Conservation (phyloP, 2,797 vertebrate genomes). For the Lates japonicus region DNA sequence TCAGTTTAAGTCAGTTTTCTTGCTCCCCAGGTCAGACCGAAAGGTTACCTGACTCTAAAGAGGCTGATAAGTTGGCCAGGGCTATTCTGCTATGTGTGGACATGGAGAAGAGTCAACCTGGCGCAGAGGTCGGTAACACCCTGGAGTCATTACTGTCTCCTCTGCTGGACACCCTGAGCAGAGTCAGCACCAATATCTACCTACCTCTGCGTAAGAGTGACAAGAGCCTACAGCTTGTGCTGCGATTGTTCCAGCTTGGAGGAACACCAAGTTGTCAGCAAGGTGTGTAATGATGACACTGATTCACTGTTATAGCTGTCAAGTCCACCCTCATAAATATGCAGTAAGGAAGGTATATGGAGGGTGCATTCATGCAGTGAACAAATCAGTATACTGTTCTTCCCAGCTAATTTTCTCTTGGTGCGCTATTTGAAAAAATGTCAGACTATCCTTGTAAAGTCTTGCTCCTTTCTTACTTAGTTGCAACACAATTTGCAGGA, state of each 20-base stretch:
- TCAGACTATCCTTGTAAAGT: not conserved
- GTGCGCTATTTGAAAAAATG: not conserved
- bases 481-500: no score
- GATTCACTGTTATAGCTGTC: conserved; percentile 5
- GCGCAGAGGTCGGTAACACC: conserved; percentile 67
- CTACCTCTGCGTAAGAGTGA: conserved; percentile 91
- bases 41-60: conserved; percentile 86
- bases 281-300: conserved; percentile 64
- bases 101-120: conserved; percentile 82
- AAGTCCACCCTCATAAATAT: not conserved
- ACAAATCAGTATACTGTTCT: not conserved
- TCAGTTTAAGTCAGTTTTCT: not conserved
- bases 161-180: conserved; percentile 90
- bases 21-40: conserved; percentile 74
- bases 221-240: conserved; percentile 92
- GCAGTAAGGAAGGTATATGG: not conserved
- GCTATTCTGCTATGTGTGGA: conserved; percentile 91
- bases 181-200: conserved; percentile 92
- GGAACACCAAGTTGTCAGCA: conserved; percentile 13
- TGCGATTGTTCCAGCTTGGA: conserved; percentile 88
- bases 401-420: no score
- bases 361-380: not conserved
- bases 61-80: conserved; percentile 89
- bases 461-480: no score
- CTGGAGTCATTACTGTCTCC: conserved; percentile 89